phyloP scores from a whole-genome alignment of 2,797 vertebrate species.

The Lycodopsis pacificus region DNA sequence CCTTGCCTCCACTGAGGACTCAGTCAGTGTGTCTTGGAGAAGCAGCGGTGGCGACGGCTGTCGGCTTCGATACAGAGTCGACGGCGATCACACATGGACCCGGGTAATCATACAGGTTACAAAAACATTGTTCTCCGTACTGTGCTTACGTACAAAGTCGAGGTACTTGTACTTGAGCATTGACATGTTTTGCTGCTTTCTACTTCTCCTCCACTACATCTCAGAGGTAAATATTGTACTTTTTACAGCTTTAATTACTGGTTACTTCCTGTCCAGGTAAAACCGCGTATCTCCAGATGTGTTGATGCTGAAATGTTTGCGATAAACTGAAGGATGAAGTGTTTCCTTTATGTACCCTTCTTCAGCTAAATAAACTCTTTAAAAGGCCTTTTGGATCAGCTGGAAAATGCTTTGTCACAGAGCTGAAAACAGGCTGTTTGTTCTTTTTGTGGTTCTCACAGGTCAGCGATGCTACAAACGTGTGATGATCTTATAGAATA shows the following conservation, averaged over 20 bases:
- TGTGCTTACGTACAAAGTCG: neutral
- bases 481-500: too few species aligned
- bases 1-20: constrained; percentile 8
- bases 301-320: too few species aligned
- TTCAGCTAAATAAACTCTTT: too few species aligned
- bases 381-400: too few species aligned
- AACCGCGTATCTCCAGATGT: too few species aligned
- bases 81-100: constrained; percentile 13
- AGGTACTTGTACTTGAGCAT: neutral
- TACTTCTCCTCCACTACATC: neutral
- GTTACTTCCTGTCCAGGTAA: too few species aligned
- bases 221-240: neutral
- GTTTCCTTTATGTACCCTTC: too few species aligned
- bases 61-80: constrained; percentile 34
- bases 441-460: too few species aligned
- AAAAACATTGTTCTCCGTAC: neutral
- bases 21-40: constrained; percentile 35
- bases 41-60: constrained; percentile 6
- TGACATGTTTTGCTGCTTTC: neutral
- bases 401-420: too few species aligned
- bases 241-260: neutral
- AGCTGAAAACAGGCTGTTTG: too few species aligned
- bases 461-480: too few species aligned
- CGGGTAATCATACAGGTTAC: constrained; percentile 14
- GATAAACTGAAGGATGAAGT: too few species aligned